Conservation (phyloP, 2,797 vertebrate species). For the Spizella passerina region DNA sequence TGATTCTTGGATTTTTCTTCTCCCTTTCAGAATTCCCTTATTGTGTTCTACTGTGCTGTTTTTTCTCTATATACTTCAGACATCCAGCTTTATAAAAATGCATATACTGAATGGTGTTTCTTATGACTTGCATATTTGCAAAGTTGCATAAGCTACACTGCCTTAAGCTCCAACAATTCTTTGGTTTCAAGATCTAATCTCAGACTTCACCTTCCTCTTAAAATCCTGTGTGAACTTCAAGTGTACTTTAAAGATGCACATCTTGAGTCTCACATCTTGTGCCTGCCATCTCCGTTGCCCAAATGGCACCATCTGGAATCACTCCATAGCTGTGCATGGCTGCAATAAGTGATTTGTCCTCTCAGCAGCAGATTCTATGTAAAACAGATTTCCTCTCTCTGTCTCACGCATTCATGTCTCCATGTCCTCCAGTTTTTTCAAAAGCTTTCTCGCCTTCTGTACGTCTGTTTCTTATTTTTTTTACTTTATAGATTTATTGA, state of each 20-base stretch:
- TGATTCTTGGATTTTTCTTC: background rate
- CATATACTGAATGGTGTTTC: background rate
- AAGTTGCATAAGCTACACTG: background rate
- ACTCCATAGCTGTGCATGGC: slow-evolving; percentile 4
- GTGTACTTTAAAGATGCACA: background rate
- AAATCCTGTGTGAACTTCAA: background rate
- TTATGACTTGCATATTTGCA: background rate
- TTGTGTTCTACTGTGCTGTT: background rate
- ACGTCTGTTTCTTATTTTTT: background rate
- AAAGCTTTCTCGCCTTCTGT: background rate
- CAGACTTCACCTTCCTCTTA: background rate
- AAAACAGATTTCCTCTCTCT: slow-evolving; percentile 36
- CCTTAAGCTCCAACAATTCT: background rate
- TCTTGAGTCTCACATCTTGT: background rate
- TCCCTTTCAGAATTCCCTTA: background rate
- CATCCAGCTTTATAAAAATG: background rate
- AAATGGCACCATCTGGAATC: slow-evolving; percentile 48
- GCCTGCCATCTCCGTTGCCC: background rate
- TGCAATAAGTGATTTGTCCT: slow-evolving; percentile 27
- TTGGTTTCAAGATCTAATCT: background rate
- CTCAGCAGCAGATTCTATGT: slow-evolving; percentile 15
- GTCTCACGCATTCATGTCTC: background rate
- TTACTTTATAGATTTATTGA: background rate
- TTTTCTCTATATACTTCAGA: background rate
- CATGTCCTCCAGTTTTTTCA: background rate